Percentiles rank a stretch among this genome's conserved stretches.
phyloP scores from a whole-genome alignment of 2,888 invertebrate genomes.

The Diarsia brunnea region DNA sequence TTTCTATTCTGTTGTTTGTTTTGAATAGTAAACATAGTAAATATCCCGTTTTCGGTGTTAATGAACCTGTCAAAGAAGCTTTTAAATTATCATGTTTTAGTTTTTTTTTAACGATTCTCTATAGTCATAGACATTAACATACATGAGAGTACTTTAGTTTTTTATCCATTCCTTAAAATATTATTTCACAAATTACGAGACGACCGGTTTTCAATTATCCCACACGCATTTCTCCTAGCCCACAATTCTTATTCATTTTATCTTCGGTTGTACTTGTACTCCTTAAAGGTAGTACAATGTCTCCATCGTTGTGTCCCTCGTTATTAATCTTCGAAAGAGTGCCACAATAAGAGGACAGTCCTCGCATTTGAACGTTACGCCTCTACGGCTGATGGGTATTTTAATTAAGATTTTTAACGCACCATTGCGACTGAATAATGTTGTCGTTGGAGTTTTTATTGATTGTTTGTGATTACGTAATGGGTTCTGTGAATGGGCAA shows the following conservation, averaged over 20 bases:
- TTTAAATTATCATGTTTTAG: neutral
- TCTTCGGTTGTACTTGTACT: slow-evolving; percentile 81
- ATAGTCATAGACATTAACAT: neutral
- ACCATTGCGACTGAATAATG: slow-evolving; percentile 55
- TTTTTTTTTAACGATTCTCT: neutral
- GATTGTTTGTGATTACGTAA: slow-evolving; percentile 35
- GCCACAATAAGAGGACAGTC: slow-evolving; percentile 80
- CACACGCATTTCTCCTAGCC: slow-evolving; percentile 68
- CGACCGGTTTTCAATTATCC: neutral
- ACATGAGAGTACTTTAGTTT: neutral
- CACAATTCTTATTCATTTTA: slow-evolving; percentile 81
- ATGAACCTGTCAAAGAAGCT: neutral
- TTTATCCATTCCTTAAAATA: neutral
- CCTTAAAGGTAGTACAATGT: slow-evolving; percentile 81
- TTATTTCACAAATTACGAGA: neutral
- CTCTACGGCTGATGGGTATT: slow-evolving; percentile 80
- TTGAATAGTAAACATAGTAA: too few species aligned
- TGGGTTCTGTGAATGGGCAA: slow-evolving; percentile 14
- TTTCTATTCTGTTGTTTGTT: too few species aligned
- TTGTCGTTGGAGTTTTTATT: slow-evolving; percentile 36
- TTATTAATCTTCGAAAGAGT: slow-evolving; percentile 87
- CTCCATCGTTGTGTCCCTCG: slow-evolving; percentile 84
- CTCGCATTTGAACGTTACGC: slow-evolving; percentile 77
- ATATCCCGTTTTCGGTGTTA: too few species aligned
- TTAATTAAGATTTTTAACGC: slow-evolving; percentile 74